Percentiles rank a stretch among this genome's conserved stretches.
Evolutionary conservation across 2,797 vertebrate species (phyloP).

Genomic region (Clangula hyemalis): DNA sequence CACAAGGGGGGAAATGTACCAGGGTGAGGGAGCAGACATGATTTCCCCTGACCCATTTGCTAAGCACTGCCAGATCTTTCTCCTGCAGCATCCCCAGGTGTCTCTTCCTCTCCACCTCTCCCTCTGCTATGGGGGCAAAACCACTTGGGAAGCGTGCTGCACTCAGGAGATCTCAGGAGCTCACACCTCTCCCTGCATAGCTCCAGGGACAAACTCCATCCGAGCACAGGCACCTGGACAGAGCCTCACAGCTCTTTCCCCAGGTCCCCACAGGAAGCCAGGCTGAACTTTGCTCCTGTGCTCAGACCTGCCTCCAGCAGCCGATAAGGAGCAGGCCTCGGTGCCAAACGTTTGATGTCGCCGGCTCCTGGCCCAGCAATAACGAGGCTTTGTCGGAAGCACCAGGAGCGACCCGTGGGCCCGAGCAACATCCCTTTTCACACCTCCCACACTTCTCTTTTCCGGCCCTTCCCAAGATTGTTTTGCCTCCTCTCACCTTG

Average conservation of each 20-base stretch:
- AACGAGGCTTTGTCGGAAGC: neutral
- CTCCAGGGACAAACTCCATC: neutral
- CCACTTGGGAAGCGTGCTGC: neutral
- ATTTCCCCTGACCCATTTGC: neutral
- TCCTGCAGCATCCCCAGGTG: neutral
- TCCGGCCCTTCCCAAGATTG: neutral
- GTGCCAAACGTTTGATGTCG: neutral
- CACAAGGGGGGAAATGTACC: neutral
- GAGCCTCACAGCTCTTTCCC: neutral
- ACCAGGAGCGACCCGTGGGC: neutral
- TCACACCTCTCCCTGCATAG: neutral
- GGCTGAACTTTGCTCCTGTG: slow-evolving; percentile 45
- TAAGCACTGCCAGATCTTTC: neutral
- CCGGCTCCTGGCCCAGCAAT: neutral
- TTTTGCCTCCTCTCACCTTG: rapidly evolving
- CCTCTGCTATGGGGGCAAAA: neutral
- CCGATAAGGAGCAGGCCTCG: slow-evolving; percentile 8
- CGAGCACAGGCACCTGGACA: neutral
- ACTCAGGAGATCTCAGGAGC: neutral
- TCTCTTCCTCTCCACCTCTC: neutral
- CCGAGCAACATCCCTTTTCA: neutral
- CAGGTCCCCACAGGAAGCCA: neutral
- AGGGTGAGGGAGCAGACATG: rapidly evolving
- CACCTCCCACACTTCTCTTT: neutral
- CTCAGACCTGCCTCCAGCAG: neutral